Evolutionary conservation across 2,113 vertebrate genomes (phyloP), one percentile per base, ranked within the genome.

Genomic region (Caretta caretta): DNA sequence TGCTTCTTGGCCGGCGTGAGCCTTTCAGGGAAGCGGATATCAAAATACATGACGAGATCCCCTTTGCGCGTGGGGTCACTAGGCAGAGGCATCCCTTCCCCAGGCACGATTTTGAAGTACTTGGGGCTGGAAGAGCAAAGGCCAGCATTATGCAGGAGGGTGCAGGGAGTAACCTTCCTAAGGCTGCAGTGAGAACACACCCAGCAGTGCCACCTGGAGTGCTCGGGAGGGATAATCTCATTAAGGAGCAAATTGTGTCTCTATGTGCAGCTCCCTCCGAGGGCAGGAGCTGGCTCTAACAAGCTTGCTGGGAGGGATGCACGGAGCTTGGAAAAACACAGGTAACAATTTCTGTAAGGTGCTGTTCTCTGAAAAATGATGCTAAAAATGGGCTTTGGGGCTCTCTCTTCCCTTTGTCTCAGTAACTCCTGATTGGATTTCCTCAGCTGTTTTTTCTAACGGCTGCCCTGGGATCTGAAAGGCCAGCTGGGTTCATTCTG

Each of bases 61-160:
- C 99, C 99, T 96, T 96, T 99, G 93, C 85, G 93, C 31, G 80
- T 96, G 22, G 98, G 98, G 91, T 99, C 97, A 59, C 96, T 90
- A 5, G 93, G 92, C 90, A 99, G 91, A 0, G 99, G 99, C 99
- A 99, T 99, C 87, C 99, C 99, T 94, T 99, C 99, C 79, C 98
- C 99, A 0, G 98, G 98, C 89, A 99, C 98, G 90, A 98, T 95
- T 84, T 99, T 99, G 56, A 93, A 98, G 98, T 99, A 99, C 29
- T 96, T 97, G 78, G 99, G 99, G 96, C 99, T 99, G 97, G 17
- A 80, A 84, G 78, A 82, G 49, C 6, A 84, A 89, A 56, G 31
- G 42, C 72, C 31, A 81, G 24, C 20, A 81, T 42, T 92, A 78
- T 17, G 48, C 65, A 0, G 0, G 0, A 2, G 75, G 13, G 72